A percentile compares a stretch with the other conserved stretches of the same genome.
phyloP scores from a whole-genome alignment of 2,113 vertebrate genomes.

The Tachysurus fulvidraco region DNA sequence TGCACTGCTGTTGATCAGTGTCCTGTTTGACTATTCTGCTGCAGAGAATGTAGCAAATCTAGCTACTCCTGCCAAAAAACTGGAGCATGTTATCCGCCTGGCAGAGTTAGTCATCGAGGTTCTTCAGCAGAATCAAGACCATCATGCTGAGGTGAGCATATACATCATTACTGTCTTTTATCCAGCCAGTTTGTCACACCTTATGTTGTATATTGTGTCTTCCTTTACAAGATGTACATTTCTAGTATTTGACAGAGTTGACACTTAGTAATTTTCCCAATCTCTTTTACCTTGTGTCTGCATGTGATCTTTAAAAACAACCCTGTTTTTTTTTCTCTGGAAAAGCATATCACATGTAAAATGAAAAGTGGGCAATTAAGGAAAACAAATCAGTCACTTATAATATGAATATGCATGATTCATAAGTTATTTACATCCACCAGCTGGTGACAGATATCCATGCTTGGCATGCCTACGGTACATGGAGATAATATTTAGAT shows the following conservation, averaged over 20 bases:
- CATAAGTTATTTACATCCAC: constrained; percentile 35
- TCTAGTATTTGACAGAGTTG: constrained; percentile 31
- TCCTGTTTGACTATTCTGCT: constrained; percentile 84
- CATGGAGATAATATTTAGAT: constrained; percentile 68
- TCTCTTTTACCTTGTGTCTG: constrained; percentile 35
- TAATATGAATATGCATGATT: constrained; percentile 46
- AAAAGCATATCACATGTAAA: constrained; percentile 23
- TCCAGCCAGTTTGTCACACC: background rate
- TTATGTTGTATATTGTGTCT: background rate
- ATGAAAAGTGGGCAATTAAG: constrained; percentile 21
- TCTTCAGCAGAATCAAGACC: constrained; percentile 98
- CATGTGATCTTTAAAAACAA: constrained; percentile 33
- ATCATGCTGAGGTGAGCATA: constrained; percentile 97
- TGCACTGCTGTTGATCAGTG: constrained; percentile 59
- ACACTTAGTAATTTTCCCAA: constrained; percentile 23
- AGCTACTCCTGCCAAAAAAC: constrained; percentile 99
- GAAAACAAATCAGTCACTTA: constrained; percentile 17
- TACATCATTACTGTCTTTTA: constrained; percentile 54
- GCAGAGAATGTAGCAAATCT: constrained; percentile 99
- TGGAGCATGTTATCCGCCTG: constrained; percentile 98
- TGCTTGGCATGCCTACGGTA: constrained; percentile 60
- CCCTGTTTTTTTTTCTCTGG: background rate
- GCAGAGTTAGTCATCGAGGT: constrained; percentile 99
- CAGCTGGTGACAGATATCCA: constrained; percentile 34
- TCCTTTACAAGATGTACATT: background rate